phyloP scores from a whole-genome alignment of 1,140 invertebrate species.

The Venustaconcha ellipsiformis region DNA sequence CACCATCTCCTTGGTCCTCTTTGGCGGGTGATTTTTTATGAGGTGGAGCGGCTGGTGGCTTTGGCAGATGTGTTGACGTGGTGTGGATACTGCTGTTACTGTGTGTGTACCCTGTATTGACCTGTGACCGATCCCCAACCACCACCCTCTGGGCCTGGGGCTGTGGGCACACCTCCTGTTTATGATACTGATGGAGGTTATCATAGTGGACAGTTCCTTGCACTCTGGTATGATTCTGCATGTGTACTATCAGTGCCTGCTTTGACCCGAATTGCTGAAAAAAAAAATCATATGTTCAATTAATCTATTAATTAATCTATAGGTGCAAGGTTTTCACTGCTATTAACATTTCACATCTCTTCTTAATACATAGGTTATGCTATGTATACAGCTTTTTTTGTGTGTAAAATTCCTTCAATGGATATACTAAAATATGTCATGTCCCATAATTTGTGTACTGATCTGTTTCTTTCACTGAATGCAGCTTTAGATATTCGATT shows the following conservation, averaged over 20 bases:
- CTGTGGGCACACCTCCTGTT: constrained; percentile 23
- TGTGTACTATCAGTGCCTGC: constrained; percentile 82
- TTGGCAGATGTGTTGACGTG: constrained; percentile 19
- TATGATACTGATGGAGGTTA: constrained; percentile 1
- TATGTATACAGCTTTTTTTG: no score
- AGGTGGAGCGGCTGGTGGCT: constrained; percentile 52
- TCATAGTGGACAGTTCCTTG: constrained; percentile 9
- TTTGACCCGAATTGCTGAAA: constrained; percentile 84
- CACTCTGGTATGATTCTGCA: constrained; percentile 75
- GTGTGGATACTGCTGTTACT: constrained; percentile 19
- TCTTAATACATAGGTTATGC: neutral
- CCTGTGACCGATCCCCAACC: neutral
- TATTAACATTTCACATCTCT: neutral
- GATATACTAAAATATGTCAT: neutral
- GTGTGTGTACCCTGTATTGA: constrained; percentile 1
- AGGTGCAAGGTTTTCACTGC: neutral
- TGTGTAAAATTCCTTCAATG: neutral
- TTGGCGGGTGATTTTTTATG: constrained; percentile 72
- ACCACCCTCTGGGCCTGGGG: constrained; percentile 1
- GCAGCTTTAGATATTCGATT: no score
- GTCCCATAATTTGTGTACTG: neutral
- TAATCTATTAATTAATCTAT: neutral
- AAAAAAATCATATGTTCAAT: constrained; percentile 68
- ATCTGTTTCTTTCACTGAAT: no score
- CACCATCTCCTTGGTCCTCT: constrained; percentile 65